Conservation (phyloP, 2,797 vertebrate genomes). For the Coracias cyanogaster region DNA sequence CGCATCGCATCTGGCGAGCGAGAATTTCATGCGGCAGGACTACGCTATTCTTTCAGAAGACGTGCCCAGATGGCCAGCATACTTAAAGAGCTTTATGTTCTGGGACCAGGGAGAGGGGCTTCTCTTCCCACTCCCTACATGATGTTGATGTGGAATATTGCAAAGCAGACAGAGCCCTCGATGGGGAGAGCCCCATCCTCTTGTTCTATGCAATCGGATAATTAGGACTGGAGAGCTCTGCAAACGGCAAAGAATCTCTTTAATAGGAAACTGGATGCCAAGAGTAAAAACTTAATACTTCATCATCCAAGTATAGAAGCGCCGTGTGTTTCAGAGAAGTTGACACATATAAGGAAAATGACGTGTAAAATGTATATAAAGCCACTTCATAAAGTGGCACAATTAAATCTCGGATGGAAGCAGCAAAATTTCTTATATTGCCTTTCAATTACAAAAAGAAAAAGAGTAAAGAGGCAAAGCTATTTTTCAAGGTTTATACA, state of each 20-base stretch:
- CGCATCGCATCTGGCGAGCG: not conserved
- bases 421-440: not conserved
- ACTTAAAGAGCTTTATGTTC: not conserved
- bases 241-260: not conserved
- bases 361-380: not conserved
- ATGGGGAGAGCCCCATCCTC: not conserved
- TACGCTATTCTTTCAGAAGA: not conserved
- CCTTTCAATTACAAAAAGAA: not conserved
- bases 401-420: not conserved
- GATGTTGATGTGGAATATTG: not conserved
- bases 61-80: not conserved
- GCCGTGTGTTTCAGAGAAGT: not conserved
- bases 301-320: not conserved
- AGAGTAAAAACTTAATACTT: not conserved
- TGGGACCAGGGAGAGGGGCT: not conserved
- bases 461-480: not conserved
- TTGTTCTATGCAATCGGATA: not conserved
- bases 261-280: not conserved
- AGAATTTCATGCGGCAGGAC: not conserved
- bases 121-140: not conserved
- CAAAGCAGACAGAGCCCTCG: not conserved
- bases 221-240: not conserved
- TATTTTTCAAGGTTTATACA: not conserved
- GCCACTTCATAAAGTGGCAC: not conserved
- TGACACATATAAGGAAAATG: not conserved